Evolutionary conservation across 1,140 invertebrate genomes (phyloP).

Genomic region (Drosophila pachea): DNA sequence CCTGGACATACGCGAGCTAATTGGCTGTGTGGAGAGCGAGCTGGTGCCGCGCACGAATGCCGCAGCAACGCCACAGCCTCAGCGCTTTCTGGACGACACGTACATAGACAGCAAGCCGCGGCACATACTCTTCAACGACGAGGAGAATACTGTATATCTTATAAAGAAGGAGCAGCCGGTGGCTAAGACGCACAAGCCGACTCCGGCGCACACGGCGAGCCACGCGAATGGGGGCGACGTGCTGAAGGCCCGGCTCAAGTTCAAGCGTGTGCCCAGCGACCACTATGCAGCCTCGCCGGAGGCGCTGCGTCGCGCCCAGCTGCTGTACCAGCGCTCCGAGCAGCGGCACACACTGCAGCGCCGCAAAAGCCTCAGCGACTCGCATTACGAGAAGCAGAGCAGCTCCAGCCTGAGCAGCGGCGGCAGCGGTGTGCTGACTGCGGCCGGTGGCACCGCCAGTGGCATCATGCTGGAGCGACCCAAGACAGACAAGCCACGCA

Average conservation of each 20-base stretch:
- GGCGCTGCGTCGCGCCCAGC: slow-evolving; percentile 58
- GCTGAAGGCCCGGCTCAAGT: slow-evolving; percentile 65
- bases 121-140: slow-evolving; percentile 76
- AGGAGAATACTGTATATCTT: slow-evolving; percentile 73
- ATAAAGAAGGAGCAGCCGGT: slow-evolving; percentile 75
- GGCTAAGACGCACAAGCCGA: slow-evolving; percentile 41
- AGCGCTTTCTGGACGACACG: slow-evolving; percentile 73
- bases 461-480: slow-evolving; percentile 64
- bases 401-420: slow-evolving; percentile 62
- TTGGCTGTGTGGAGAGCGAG: slow-evolving; percentile 63
- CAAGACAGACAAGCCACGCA: slow-evolving; percentile 84
- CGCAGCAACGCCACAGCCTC: slow-evolving; percentile 1
- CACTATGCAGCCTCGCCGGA: slow-evolving; percentile 60
- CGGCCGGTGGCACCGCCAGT: slow-evolving; percentile 14
- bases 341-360: slow-evolving; percentile 60
- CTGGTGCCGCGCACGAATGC: slow-evolving; percentile 24
- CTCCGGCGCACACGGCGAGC: background rate
- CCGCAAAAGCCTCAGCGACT: slow-evolving; percentile 55
- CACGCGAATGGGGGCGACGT: slow-evolving; percentile 45
- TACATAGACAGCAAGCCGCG: slow-evolving; percentile 73
- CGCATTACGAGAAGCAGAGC: slow-evolving; percentile 54
- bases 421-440: slow-evolving; percentile 32
- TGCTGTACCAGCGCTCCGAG: slow-evolving; percentile 57
- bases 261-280: slow-evolving; percentile 64
- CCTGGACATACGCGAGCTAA: slow-evolving; percentile 71